Evolutionary conservation across 92 coral and sea anemone genomes (phyloP), one percentile per base, ranked within the genome.

Genomic region (Actinostola sp.): DNA sequence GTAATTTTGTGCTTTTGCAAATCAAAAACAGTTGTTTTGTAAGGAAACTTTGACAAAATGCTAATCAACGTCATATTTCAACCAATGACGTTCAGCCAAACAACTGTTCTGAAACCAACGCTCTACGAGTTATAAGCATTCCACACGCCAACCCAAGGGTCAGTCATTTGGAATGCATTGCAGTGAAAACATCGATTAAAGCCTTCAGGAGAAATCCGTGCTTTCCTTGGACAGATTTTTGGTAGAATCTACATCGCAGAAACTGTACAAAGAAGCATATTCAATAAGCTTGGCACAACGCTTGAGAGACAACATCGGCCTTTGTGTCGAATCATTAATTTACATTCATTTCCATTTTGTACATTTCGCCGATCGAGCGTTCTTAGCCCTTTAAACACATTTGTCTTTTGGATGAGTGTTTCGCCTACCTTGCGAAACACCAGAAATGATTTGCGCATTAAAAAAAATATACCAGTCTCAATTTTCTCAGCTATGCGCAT

Each of bases 241-340:
- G 63, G 36, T 27, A 19, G 19, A 13, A 19, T 21, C 54, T 14
- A 17, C 4, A 57, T 3, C 5, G 15, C 36, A 57, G 63, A 29
- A 57, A 57, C 63, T 27, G 27, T 27, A 1, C 21, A 57, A 30
- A 17, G 10, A 57, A 57, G 17, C 63, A 20, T 29, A 57, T 57
- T 57, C 61, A 29, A 57, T 27, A 29, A 30, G n/a, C 38, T 57
- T 57, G 63, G 35, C 38, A 41, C 60, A 60, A 53, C 73, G 81
- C 65, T 75, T 64, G 64, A 45, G 55, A 35, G 60, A 52, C 81
- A 75, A 77, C 83, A 66, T 60, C 76, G 44, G 35, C 36, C 19
- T 32, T 54, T 44, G 84, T 59, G 53, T 85, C 73, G 59, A 61
- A 63, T 72, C 89, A 66, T 79, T 72, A 72, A 79, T 85, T 85